Evolutionary conservation across 2,113 vertebrate species (phyloP).

Genomic region (Cyrtonyx montezumae): DNA sequence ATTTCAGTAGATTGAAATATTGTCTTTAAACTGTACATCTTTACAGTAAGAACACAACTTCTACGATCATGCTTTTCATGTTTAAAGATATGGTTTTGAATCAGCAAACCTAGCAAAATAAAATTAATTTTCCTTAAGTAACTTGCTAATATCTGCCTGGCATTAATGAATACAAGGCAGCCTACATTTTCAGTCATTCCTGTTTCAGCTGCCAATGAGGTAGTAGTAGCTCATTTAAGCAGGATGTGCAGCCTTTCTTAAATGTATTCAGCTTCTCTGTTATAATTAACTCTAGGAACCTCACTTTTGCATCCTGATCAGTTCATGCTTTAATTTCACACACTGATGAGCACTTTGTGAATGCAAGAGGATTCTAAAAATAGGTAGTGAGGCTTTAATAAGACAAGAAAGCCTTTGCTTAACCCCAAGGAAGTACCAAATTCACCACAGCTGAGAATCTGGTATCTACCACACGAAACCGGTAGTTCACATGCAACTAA

Average conservation of each 20-base stretch:
- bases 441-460: neutral
- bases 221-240: neutral
- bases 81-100: neutral
- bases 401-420: neutral
- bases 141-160: neutral
- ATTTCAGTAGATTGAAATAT: neutral
- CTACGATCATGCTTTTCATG: neutral
- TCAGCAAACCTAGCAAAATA: neutral
- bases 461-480: neutral
- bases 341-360: neutral
- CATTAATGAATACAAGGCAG: neutral
- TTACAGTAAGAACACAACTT: neutral
- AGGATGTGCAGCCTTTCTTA: neutral
- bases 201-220: neutral
- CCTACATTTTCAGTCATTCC: neutral
- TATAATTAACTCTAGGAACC: constrained; percentile 40
- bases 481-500: neutral
- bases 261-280: neutral
- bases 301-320: constrained; percentile 18
- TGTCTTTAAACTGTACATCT: neutral
- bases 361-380: constrained; percentile 16
- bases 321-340: constrained; percentile 49
- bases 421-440: neutral
- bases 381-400: neutral
- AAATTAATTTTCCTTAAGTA: neutral